phyloP scores from a whole-genome alignment of 2,113 vertebrate genomes.

The Dromas ardeola region DNA sequence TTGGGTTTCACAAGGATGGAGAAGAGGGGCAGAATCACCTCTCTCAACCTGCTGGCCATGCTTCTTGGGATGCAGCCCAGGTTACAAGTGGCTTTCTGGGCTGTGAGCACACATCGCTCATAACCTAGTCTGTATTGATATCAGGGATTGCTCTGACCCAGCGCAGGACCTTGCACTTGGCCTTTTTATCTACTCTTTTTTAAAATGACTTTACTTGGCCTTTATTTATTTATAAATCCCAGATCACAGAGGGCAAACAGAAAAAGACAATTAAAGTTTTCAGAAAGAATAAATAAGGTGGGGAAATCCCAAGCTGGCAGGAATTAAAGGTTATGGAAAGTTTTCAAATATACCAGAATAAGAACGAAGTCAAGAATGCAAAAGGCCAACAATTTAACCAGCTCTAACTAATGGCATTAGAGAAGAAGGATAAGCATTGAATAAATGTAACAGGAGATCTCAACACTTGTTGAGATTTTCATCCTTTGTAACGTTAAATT shows the following conservation, averaged over 20 bases:
- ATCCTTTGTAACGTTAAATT: not conserved
- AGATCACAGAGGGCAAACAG: not conserved
- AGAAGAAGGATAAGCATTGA: not conserved
- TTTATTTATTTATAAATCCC: not conserved
- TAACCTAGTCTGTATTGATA: not conserved
- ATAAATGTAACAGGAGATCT: not conserved
- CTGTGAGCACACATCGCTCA: not conserved
- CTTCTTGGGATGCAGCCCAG: not conserved
- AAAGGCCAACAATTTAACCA: not conserved
- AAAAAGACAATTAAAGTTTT: not conserved
- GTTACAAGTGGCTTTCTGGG: not conserved
- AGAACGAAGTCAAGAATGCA: not conserved
- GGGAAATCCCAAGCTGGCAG: not conserved
- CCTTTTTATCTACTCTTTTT: not conserved
- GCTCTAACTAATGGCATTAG: not conserved
- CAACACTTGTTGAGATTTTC: not conserved
- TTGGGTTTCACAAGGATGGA: rapidly evolving
- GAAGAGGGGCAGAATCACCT: not conserved
- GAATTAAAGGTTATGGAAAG: not conserved
- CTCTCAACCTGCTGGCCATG: rapidly evolving
- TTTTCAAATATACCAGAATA: not conserved
- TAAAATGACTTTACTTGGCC: not conserved
- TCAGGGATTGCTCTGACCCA: too few species aligned
- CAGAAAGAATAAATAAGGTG: not conserved
- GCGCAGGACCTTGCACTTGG: not conserved